Evolutionary conservation across 53 echinoderm and acorn worm species (phyloP).

Genomic region (Holothuria scabra): DNA sequence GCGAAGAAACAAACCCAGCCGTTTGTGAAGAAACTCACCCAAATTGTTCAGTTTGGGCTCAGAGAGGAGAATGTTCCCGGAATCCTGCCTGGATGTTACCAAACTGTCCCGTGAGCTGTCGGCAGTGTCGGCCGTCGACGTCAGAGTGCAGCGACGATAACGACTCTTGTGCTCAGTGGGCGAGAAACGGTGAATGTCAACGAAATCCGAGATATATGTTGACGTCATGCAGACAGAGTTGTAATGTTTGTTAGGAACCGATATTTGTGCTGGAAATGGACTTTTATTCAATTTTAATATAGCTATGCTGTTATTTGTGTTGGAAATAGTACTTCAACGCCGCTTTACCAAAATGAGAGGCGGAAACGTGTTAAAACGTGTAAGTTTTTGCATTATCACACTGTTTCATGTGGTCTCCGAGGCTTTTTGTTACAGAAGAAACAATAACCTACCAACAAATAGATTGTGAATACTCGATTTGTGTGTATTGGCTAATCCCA

Average conservation of each 20-base stretch:
- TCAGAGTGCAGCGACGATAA: constrained; percentile 58
- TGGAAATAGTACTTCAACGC: too few species aligned
- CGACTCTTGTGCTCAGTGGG: constrained; percentile 61
- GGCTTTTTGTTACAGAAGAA: too few species aligned
- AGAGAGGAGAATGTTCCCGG: constrained; percentile 61
- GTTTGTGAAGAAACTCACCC: constrained; percentile 39
- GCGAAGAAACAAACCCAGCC: constrained; percentile 10
- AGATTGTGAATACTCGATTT: too few species aligned
- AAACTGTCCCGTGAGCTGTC: constrained; percentile 66
- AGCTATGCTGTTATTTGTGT: too few species aligned
- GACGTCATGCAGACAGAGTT: constrained; percentile 56
- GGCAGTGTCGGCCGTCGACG: constrained; percentile 10
- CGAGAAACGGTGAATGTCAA: constrained; percentile 59
- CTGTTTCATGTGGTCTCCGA: too few species aligned
- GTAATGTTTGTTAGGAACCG: constrained; percentile 42
- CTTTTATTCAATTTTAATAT: too few species aligned
- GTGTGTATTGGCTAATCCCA: too few species aligned
- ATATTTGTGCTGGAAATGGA: neutral
- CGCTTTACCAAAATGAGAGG: too few species aligned
- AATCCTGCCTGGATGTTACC: constrained; percentile 65
- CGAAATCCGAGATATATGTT: constrained; percentile 60
- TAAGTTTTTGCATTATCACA: too few species aligned
- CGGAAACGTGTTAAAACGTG: too few species aligned
- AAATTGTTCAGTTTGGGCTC: constrained; percentile 71
- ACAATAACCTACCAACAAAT: too few species aligned